Conservation (phyloP, 2,113 vertebrate species). For the Podarcis cretensis region DNA sequence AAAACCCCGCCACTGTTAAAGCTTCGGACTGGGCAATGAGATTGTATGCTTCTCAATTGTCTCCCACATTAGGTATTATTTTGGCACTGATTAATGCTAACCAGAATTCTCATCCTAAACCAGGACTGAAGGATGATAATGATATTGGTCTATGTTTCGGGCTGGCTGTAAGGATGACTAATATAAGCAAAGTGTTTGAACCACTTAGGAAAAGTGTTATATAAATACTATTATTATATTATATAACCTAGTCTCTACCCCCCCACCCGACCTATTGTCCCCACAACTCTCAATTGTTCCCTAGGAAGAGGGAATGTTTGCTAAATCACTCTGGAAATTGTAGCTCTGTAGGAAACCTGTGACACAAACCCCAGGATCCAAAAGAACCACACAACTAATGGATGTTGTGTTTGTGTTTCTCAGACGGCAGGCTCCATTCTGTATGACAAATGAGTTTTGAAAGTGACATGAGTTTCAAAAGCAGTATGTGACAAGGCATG, state of each 20-base stretch:
- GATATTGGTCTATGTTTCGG: too few species aligned
- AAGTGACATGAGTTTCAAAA: not conserved
- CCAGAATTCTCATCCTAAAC: too few species aligned
- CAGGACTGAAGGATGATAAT: too few species aligned
- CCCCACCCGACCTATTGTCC: too few species aligned
- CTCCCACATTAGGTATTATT: not conserved
- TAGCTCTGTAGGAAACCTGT: not conserved
- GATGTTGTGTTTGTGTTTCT: not conserved
- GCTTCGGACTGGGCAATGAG: not conserved
- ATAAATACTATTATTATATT: too few species aligned
- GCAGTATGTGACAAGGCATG: not conserved
- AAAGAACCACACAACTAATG: not conserved
- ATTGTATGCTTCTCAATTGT: not conserved
- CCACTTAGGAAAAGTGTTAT: too few species aligned
- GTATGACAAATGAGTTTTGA: not conserved
- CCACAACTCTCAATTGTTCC: too few species aligned
- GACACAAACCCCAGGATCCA: not conserved
- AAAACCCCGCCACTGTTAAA: not conserved
- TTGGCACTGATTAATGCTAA: not conserved
- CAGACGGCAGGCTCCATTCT: not conserved
- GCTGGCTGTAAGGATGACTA: too few species aligned
- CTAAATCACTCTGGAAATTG: too few species aligned
- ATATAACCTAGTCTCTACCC: too few species aligned
- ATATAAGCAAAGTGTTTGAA: too few species aligned
- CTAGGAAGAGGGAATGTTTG: too few species aligned